These are phyloP conservation scores for Bemisia tabaci DNA, from an alignment of 1,140 invertebrate species.

Conservation along the genomic window DNA sequence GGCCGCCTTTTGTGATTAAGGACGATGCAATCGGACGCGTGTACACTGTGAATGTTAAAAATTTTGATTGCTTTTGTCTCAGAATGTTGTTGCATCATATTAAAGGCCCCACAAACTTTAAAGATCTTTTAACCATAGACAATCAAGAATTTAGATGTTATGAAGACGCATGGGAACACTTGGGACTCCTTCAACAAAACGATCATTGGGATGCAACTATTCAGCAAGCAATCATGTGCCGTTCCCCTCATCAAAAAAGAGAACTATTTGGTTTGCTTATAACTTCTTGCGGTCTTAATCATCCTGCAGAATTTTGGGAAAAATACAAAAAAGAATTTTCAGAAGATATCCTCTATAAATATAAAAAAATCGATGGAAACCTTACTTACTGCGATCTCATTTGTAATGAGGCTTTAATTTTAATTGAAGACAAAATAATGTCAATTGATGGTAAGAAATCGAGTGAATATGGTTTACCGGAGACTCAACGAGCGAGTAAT, in stretches of 20 bases:
- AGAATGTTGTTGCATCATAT: slow-evolving; percentile 20
- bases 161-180: slow-evolving; percentile 23
- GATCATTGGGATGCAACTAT: slow-evolving; percentile 21
- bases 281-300: too few relatives aligned
- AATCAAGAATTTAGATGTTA: slow-evolving; percentile 22
- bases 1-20: not conserved
- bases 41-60: slow-evolving; percentile 25
- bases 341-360: too few relatives aligned
- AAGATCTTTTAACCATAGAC: slow-evolving; percentile 23
- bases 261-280: too few relatives aligned
- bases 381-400: too few relatives aligned
- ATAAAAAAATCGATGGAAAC: too few relatives aligned
- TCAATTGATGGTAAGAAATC: too few relatives aligned
- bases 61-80: slow-evolving; percentile 25
- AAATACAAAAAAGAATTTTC: too few relatives aligned
- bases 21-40: slow-evolving; percentile 22
- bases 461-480: too few relatives aligned
- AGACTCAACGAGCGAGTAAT: too few relatives aligned
- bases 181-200: slow-evolving; percentile 27
- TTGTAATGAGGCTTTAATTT: too few relatives aligned
- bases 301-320: too few relatives aligned
- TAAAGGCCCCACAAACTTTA: not conserved
- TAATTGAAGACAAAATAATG: too few relatives aligned
- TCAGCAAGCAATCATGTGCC: slow-evolving; percentile 3
- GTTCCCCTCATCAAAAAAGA: slow-evolving; percentile 1